Evolutionary conservation across 2,888 invertebrate genomes (phyloP).

Genomic region (Neuroscelio doddi): DNA sequence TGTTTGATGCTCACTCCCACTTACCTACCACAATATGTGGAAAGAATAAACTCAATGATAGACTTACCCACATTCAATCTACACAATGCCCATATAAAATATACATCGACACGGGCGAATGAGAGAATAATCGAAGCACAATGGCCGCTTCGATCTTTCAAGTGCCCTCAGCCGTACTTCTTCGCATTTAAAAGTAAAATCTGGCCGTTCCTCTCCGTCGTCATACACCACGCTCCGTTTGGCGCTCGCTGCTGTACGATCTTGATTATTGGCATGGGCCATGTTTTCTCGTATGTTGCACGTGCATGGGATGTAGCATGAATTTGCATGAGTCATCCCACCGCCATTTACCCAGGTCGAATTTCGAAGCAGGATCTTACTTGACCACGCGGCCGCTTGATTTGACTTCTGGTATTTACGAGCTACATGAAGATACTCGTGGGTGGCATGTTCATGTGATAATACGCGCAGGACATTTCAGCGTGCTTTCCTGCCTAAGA

Average conservation of each 20-base stretch:
- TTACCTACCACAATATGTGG: too few species aligned
- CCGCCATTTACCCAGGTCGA: slow-evolving; percentile 19
- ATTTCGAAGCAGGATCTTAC: slow-evolving; percentile 26
- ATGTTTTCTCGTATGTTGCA: slow-evolving; percentile 20
- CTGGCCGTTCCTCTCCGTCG: slow-evolving; percentile 2
- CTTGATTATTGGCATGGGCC: slow-evolving; percentile 9
- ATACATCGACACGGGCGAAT: slow-evolving; percentile 3
- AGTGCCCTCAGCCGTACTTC: slow-evolving; percentile 5
- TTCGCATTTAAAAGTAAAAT: slow-evolving; percentile 33
- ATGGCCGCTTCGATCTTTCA: slow-evolving; percentile 20
- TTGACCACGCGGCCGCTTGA: slow-evolving; percentile 8
- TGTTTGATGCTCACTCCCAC: too few species aligned
- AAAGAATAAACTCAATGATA: slow-evolving; percentile 3
- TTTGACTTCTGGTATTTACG: slow-evolving; percentile 31
- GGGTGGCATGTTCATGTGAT: slow-evolving; percentile 13
- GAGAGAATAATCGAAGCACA: slow-evolving; percentile 17
- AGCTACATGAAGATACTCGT: slow-evolving; percentile 16
- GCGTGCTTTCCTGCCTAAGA: not conserved
- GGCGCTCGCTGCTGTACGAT: slow-evolving; percentile 6
- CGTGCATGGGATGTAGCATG: slow-evolving; percentile 22
- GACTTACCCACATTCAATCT: not conserved
- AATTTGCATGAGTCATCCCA: slow-evolving; percentile 36
- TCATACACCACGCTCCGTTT: slow-evolving; percentile 18
- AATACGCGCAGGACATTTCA: not conserved
- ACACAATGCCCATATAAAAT: slow-evolving; percentile 8